Base-by-base conservation (phyloP, 2,888 invertebrate species). In the Ptilodon capucinus region DNA sequence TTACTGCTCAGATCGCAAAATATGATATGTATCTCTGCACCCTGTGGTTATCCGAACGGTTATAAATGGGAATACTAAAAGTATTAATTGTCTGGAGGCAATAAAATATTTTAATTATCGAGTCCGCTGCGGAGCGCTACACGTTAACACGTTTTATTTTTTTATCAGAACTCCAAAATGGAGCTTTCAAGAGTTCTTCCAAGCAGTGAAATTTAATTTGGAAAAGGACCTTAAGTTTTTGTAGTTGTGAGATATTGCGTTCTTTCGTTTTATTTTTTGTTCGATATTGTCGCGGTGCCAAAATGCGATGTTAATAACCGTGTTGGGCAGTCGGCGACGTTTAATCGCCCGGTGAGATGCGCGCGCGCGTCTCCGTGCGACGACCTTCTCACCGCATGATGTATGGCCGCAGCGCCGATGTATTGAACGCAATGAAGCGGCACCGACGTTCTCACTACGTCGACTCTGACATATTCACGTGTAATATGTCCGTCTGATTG, bases 51-150 rank as follows among this genome's bases (percentile, higher is more conserved):
- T 62, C 61, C 55, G 64, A 65, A 61, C 66, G 58, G 64, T 71
- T 52, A 64, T 70, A 71, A 76, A 67, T 60, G 51, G 61, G 69
- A 67, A 70, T 66, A 71, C 68, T 51, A 42, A 64, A 59, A 60
- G 48, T 54, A 71, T 74, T 76, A 68, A 79, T 78, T 72, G 74
- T 66, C 57, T 60, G 52, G 58, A 65, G 67, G 57, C 68, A 71
- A 79, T 76, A 77, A 75, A 83, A 73, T 66, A 71, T 78, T 74
- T 72, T 71, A 75, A 79, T 77, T 75, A 74, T 66, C 58, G 58
- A 66, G 62, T 64, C 47, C 57, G 56, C 18, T 17, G 41, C 38
- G 16, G 48, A 58, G 42, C 66, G 60, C 59, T 64, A 53, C 65
- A 57, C 65, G 70, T 65, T 67, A 54, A 50, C 54, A 54, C 56